A percentile compares a stretch with the other conserved stretches of the same genome.
Conservation (phyloP, 2,797 vertebrate species). For the Hemitrygon akajei region DNA sequence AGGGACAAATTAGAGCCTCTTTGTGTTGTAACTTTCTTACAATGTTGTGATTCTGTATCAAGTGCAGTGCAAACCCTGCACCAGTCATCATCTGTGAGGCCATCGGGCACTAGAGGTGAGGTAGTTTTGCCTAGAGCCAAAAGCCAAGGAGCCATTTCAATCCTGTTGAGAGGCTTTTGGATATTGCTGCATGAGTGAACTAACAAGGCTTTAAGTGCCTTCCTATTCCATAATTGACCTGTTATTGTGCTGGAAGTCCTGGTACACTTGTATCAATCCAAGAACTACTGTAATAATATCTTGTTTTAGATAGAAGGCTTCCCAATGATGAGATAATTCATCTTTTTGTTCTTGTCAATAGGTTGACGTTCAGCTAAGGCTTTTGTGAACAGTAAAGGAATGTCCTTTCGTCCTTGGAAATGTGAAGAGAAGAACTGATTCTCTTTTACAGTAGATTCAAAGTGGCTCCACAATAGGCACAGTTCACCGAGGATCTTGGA, state of each 20-base stretch:
- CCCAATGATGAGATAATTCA: background rate
- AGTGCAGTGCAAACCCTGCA: background rate
- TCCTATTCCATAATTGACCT: background rate
- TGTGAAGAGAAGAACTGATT: background rate
- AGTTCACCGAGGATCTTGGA: background rate
- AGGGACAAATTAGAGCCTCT: no score
- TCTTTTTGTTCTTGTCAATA: background rate
- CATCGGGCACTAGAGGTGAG: background rate
- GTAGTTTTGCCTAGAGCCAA: background rate
- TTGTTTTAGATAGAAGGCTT: background rate
- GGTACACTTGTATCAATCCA: background rate
- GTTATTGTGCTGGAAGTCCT: background rate
- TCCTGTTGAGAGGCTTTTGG: background rate
- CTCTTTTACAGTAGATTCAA: background rate
- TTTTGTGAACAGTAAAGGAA: constrained; percentile 6
- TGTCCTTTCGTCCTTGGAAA: background rate
- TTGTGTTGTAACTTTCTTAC: no score
- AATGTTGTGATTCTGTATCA: background rate
- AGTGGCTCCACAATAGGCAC: background rate
- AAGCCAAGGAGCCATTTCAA: background rate
- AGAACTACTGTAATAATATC: no score
- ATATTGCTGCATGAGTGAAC: background rate
- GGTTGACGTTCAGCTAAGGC: background rate
- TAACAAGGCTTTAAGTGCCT: background rate
- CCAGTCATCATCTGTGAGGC: background rate